A percentile compares a stretch with the other conserved stretches of the same genome.
These are phyloP conservation scores for Synanthedon formicaeformis DNA, from an alignment of 2,888 invertebrate species.

Conservation along the genomic window DNA sequence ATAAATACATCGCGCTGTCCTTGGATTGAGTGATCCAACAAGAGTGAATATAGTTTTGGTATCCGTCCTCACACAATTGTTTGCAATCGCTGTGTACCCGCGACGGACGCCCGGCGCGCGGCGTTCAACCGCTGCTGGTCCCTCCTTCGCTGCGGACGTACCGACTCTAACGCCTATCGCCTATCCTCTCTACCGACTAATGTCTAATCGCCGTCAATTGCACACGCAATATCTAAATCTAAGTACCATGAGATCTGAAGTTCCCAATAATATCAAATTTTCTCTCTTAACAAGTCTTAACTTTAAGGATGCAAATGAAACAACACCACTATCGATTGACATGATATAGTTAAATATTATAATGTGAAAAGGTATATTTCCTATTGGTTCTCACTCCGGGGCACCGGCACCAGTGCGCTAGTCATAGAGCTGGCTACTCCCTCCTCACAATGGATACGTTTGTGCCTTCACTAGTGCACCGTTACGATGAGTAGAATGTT, in stretches of 20 bases:
- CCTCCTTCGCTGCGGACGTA: conserved; percentile 22
- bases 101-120: conserved; percentile 15
- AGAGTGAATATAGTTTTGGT: conserved; percentile 29
- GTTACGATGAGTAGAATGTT: conserved; percentile 21
- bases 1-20: no score
- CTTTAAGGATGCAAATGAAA: conserved; percentile 63
- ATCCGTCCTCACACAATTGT: conserved; percentile 72
- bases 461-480: conserved; percentile 53
- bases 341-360: conserved; percentile 70
- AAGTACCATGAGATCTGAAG: conserved; percentile 66
- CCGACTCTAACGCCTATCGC: conserved; percentile 6
- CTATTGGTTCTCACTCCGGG: conserved; percentile 59
- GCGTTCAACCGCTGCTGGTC: conserved; percentile 16
- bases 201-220: conserved; percentile 33
- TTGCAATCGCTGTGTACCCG: conserved; percentile 46
- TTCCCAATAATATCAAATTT: conserved; percentile 38
- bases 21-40: no score
- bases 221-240: conserved; percentile 50
- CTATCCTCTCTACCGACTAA: conserved; percentile 15
- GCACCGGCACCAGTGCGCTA: conserved; percentile 45
- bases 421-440: conserved; percentile 63
- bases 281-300: conserved; percentile 24
- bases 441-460: conserved; percentile 45
- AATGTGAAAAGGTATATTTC: conserved; percentile 68
- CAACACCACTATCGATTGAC: conserved; percentile 50